phyloP scores from a whole-genome alignment of 2,888 invertebrate genomes.

The Caenorhabditis sp. region DNA sequence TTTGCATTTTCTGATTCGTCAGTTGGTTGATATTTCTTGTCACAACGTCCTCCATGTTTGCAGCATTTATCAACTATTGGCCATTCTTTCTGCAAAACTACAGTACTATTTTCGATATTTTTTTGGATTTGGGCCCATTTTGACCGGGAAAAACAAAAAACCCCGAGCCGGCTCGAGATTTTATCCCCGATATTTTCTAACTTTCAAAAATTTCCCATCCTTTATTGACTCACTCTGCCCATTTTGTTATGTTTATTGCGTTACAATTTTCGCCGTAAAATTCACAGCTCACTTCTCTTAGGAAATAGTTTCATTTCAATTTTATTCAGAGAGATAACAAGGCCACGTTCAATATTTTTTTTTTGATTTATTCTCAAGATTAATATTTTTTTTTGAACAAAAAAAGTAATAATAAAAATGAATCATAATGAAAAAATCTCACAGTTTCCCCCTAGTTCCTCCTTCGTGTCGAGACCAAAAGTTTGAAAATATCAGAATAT shows the following conservation, averaged over 20 bases:
- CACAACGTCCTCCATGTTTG: not conserved
- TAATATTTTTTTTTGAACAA: too few relatives aligned
- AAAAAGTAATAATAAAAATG: too few relatives aligned
- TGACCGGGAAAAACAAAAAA: too few relatives aligned
- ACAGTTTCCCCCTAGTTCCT: too few relatives aligned
- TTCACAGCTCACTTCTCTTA: constrained; percentile 2
- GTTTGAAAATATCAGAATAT: too few relatives aligned
- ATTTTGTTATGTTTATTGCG: not conserved
- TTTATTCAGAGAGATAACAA: not conserved
- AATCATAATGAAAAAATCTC: too few relatives aligned
- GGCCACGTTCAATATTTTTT: not conserved
- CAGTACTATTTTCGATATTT: too few relatives aligned
- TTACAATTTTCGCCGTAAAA: not conserved
- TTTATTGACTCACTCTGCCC: not conserved
- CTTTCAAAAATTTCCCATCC: too few relatives aligned
- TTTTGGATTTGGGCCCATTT: too few relatives aligned
- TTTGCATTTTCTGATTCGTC: not conserved
- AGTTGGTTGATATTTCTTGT: not conserved
- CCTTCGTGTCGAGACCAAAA: too few relatives aligned
- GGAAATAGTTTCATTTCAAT: constrained; percentile 4
- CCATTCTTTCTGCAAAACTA: not conserved
- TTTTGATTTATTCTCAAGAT: not conserved
- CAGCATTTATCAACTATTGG: not conserved
- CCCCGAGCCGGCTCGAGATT: too few relatives aligned
- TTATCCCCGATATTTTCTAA: too few relatives aligned